Conservation (phyloP, 1,140 invertebrate genomes). For the Myzus persicae region DNA sequence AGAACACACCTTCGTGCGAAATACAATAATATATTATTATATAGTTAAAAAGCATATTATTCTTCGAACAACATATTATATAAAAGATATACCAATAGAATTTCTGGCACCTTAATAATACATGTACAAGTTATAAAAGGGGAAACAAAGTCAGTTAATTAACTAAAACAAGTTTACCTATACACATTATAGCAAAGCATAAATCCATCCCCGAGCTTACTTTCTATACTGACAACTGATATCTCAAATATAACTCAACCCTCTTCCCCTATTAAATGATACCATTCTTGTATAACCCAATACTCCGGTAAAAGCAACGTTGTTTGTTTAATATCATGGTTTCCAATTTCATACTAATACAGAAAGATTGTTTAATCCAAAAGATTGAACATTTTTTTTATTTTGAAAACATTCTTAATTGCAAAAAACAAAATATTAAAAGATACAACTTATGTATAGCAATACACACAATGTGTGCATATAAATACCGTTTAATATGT, state of each 20-base stretch:
- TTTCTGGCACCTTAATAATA: neutral
- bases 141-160: neutral
- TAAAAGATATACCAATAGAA: no score
- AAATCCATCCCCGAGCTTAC: neutral
- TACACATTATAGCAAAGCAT: neutral
- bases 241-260: neutral
- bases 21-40: neutral
- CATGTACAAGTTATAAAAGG: neutral
- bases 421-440: no score
- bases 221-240: neutral
- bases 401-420: neutral
- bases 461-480: no score
- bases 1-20: neutral
- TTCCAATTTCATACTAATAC: neutral
- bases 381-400: neutral
- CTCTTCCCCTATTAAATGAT: neutral
- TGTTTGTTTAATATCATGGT: neutral
- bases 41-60: neutral
- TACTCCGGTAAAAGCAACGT: neutral
- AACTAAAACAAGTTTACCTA: neutral
- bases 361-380: neutral
- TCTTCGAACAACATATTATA: neutral
- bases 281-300: neutral
- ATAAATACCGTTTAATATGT: no score
- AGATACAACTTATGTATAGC: neutral